Evolutionary conservation across 2,113 vertebrate species (phyloP).

Genomic region (Oceanodroma tethys): DNA sequence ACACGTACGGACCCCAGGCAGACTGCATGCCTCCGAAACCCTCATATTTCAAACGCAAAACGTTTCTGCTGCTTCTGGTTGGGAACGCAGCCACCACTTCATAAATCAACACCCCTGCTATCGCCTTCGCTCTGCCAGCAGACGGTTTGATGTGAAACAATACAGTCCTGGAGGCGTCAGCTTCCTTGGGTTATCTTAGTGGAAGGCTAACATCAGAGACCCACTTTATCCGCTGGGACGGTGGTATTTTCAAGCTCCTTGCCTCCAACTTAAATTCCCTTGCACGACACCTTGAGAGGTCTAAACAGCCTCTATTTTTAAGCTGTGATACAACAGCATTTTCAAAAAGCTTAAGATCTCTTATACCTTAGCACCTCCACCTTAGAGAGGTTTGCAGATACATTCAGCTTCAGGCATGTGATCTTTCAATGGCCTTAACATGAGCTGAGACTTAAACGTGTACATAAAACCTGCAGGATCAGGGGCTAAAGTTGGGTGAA

Average conservation of each 20-base stretch:
- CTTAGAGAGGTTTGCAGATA: neutral
- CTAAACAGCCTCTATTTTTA: neutral
- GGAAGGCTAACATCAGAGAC: neutral
- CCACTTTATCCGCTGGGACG: neutral
- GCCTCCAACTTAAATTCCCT: neutral
- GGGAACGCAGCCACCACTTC: neutral
- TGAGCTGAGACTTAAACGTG: neutral
- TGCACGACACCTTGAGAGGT: neutral
- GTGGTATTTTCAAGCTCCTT: neutral
- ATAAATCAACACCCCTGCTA: neutral
- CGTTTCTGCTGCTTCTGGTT: neutral
- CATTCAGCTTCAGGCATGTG: fast-evolving
- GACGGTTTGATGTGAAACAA: neutral
- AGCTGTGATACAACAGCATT: neutral
- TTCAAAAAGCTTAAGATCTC: neutral
- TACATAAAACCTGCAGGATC: neutral
- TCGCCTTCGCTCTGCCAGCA: neutral
- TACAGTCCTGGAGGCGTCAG: neutral
- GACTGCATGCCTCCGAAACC: neutral
- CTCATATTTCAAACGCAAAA: neutral
- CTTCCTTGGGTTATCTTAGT: neutral
- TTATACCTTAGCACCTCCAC: neutral
- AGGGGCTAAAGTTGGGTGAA: neutral
- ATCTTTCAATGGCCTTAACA: neutral
- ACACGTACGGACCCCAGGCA: fast-evolving